Evolutionary conservation across 2,888 invertebrate species (phyloP), one percentile per base, ranked within the genome.

Genomic region (Cryptocheilus praepositus): DNA sequence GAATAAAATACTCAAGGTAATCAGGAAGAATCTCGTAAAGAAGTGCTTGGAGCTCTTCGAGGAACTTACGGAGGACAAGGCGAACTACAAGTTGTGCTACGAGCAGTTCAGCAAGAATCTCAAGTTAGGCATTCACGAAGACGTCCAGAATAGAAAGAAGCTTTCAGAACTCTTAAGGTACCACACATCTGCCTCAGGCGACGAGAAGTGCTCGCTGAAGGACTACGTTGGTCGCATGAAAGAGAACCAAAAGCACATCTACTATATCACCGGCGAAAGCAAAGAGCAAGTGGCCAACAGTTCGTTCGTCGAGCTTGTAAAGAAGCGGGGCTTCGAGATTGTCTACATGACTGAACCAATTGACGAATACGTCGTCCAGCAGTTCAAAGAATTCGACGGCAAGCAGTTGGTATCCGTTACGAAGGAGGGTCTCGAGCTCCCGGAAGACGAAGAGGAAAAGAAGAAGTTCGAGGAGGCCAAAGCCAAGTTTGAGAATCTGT

Each of bases 321-420:
- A 96, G 94, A 98, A 97, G 88, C 95, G 98, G 84, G 99, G 99
- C 45, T 98, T 96, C 86, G 99, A 99, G 90, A 97, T 97, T 0
- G 92, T 99, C 56, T 99, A 98, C 94, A 99, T 99, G 99, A 95
- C 95, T 0, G 99, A 99, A 89, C 99, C 99, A 62, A 99, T 99
- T 84, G 99, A 99, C 90, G 99, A 99, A 90, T 99, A 99, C 87
- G 98, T 98, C 81, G 97, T 98, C 22, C 99, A 99, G 89, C 98
- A 99, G 89, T 91, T 99, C 91, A 98, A 96, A 90, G 99, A 99
- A 88, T 99, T 95, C 86, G 98, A 99, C 82, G 98, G 97, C 78
- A 98, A 98, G 90, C 94, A 95, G 76, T 91, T 99, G 25, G 97
- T 98, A 0, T 98, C 98, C 0, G 98, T 99, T 61, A 98, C 99